Percentiles rank a stretch among this genome's conserved stretches.
Evolutionary conservation across 2,888 invertebrate species (phyloP).

Genomic region (Cephus pygmeus): DNA sequence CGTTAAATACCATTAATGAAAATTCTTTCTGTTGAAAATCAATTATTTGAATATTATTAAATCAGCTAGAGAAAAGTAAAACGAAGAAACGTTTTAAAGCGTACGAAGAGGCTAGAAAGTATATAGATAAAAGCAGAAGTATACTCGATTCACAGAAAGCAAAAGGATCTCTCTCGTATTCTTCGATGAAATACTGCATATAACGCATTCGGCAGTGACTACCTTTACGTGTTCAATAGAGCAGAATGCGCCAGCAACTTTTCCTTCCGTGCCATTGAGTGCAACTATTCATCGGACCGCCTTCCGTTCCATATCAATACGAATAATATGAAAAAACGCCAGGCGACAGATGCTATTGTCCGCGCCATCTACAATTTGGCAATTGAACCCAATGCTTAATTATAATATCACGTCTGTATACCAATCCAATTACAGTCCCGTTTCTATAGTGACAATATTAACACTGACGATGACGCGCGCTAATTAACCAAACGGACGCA

Average conservation of each 20-base stretch:
- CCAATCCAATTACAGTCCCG: neutral
- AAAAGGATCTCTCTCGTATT: conserved; percentile 4
- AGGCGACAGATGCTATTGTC: neutral
- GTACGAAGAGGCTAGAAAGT: neutral
- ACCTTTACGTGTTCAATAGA: conserved; percentile 23
- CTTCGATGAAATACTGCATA: conserved; percentile 11
- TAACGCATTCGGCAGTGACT: conserved; percentile 3
- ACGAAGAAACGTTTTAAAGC: neutral
- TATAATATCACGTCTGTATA: neutral
- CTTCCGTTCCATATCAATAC: neutral
- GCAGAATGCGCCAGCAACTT: conserved; percentile 22
- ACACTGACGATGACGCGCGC: neutral
- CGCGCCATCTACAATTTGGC: neutral
- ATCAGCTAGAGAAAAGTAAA: neutral
- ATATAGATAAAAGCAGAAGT: neutral
- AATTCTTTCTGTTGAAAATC: neutral
- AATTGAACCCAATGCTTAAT: neutral
- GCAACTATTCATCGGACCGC: conserved; percentile 7
- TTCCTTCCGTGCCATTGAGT: conserved; percentile 25
- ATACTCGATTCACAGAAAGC: neutral
- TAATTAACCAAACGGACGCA: conserved; percentile 1
- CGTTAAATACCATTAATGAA: conserved; percentile 10
- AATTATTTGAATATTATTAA: neutral
- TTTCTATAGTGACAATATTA: neutral
- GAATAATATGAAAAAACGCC: neutral